phyloP scores from a whole-genome alignment of 2,888 invertebrate species.

The Alviniconcha strummeri region DNA sequence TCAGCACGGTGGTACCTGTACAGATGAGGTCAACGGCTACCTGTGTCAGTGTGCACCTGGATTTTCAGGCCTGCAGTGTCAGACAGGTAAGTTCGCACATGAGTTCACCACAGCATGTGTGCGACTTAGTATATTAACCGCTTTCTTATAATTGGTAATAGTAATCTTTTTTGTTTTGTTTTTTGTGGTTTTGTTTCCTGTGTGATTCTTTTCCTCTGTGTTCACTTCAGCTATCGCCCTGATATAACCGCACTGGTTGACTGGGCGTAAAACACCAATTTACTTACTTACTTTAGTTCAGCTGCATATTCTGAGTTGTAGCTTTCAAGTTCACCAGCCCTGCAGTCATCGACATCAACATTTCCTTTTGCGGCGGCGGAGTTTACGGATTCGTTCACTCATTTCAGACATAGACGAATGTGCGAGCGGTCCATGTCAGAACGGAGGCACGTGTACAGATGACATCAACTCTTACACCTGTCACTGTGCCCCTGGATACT shows the following conservation, averaged over 20 bases:
- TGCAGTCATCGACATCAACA: too few species aligned
- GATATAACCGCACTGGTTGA: too few species aligned
- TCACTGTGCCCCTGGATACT: neutral
- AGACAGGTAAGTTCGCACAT: neutral
- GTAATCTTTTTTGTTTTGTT: neutral
- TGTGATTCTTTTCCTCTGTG: too few species aligned
- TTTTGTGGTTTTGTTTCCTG: neutral
- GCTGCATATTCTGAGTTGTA: too few species aligned
- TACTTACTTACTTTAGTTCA: too few species aligned
- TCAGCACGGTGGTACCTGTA: constrained; percentile 9
- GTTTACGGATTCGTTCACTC: neutral
- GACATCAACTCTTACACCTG: neutral
- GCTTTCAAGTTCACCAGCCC: too few species aligned
- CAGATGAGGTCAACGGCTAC: neutral
- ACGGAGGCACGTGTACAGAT: neutral
- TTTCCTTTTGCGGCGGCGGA: too few species aligned
- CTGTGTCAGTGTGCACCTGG: neutral
- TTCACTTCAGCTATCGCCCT: too few species aligned
- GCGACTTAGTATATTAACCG: too few species aligned
- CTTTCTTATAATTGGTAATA: too few species aligned
- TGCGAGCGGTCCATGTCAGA: neutral
- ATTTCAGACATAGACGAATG: neutral
- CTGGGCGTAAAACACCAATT: too few species aligned
- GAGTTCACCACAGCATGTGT: neutral
- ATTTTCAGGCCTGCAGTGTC: neutral